Percentiles rank a stretch among this genome's conserved stretches.
These are phyloP conservation scores for Anneissia japonica DNA, from an alignment of 35 echinoderm and acorn worm species.

Conservation along the genomic window DNA sequence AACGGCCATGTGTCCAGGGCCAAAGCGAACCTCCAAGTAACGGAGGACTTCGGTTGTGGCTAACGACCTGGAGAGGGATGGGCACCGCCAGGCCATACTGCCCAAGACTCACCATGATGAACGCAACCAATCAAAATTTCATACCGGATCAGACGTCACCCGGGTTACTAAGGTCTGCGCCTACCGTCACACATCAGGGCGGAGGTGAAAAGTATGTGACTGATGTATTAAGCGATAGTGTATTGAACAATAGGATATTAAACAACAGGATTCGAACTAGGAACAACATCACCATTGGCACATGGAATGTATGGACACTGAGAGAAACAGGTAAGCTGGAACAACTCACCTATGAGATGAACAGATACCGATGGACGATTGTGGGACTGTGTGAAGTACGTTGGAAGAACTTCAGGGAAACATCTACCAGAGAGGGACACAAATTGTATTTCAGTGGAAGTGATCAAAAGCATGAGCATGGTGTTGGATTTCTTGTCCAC, in stretches of 20 bases:
- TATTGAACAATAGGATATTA: no score
- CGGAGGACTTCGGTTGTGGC: conserved; percentile 56
- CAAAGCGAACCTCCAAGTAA: conserved; percentile 30
- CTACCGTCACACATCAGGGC: no score
- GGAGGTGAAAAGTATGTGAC: conserved; percentile 5
- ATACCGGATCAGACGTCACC: conserved; percentile 32
- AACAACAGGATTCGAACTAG: not conserved
- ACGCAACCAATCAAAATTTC: not conserved
- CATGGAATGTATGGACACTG: conserved; percentile 40
- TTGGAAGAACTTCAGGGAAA: conserved; percentile 31
- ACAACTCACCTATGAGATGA: conserved; percentile 28
- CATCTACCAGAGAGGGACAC: conserved; percentile 12
- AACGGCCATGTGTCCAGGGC: conserved; percentile 43
- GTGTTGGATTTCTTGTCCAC: conserved; percentile 19
- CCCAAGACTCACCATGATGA: conserved; percentile 45
- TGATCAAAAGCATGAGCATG: conserved; percentile 13
- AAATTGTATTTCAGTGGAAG: conserved; percentile 32
- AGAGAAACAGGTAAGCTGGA: not conserved
- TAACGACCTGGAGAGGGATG: conserved; percentile 38
- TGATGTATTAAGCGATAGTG: no score
- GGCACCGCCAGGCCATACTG: conserved; percentile 24
- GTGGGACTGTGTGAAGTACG: conserved; percentile 21
- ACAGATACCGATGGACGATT: conserved; percentile 27
- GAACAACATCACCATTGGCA: conserved; percentile 12
- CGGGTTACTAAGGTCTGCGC: no score